Evolutionary conservation across 2,888 invertebrate species (phyloP).

Genomic region (Ptilodon capucinus): DNA sequence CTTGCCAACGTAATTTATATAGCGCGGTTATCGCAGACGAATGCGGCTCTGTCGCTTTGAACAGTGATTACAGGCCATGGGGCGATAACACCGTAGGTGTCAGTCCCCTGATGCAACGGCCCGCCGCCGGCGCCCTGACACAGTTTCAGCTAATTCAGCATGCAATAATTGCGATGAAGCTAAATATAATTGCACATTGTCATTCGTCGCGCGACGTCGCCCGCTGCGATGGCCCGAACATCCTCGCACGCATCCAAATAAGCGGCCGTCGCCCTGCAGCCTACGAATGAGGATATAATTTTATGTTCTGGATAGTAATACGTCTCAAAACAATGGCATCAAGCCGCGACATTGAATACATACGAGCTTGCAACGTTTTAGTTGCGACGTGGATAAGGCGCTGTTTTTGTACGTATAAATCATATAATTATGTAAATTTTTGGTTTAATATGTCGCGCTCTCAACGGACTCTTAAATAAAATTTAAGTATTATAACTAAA

Average conservation of each 20-base stretch:
- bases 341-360: conserved; percentile 32
- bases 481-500: too few relatives aligned
- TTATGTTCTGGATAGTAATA: conserved; percentile 58
- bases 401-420: conserved; percentile 14
- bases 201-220: conserved; percentile 56
- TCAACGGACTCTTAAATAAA: not conserved
- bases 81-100: conserved; percentile 37
- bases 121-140: conserved; percentile 45
- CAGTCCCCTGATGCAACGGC: conserved; percentile 16
- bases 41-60: conserved; percentile 41
- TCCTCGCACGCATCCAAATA: conserved; percentile 71
- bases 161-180: conserved; percentile 60
- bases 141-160: conserved; percentile 63
- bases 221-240: conserved; percentile 49
- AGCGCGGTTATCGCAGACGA: conserved; percentile 42
- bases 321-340: conserved; percentile 54
- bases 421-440: conserved; percentile 16
- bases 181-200: conserved; percentile 73
- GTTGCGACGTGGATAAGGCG: conserved; percentile 16
- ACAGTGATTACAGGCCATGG: conserved; percentile 40
- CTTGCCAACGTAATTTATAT: conserved; percentile 39
- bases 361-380: conserved; percentile 22
- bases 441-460: not conserved
- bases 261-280: conserved; percentile 55
- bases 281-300: conserved; percentile 71